phyloP scores from a whole-genome alignment of 92 coral and sea anemone species.

The Isaurus tuberculatus region DNA sequence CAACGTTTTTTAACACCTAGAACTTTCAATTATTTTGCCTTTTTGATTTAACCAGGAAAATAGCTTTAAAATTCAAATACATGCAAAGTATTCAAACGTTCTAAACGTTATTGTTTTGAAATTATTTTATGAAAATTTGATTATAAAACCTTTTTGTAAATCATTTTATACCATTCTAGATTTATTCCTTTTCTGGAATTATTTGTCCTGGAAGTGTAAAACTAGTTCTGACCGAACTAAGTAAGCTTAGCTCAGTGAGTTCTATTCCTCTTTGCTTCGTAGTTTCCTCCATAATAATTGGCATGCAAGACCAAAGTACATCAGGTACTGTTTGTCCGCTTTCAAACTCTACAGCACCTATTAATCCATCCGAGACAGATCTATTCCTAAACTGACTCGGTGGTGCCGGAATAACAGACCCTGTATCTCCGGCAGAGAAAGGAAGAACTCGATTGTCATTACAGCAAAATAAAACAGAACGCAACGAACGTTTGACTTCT shows the following conservation, averaged over 20 bases:
- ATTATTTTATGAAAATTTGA: not conserved
- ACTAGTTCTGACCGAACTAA: constrained; percentile 35
- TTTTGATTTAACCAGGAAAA: not conserved
- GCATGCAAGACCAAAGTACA: constrained; percentile 66
- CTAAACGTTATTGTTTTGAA: not conserved
- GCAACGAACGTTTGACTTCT: constrained; percentile 62
- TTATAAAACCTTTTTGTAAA: not conserved
- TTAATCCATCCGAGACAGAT: constrained; percentile 88
- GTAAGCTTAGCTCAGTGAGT: constrained; percentile 79
- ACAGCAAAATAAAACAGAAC: constrained; percentile 48
- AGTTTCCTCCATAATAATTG: constrained; percentile 68
- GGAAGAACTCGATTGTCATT: constrained; percentile 73
- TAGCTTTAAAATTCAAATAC: not conserved
- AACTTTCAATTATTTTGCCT: too few species aligned
- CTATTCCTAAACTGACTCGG: constrained; percentile 75
- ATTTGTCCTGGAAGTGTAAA: constrained; percentile 63
- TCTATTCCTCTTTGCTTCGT: constrained; percentile 54
- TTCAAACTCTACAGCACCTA: constrained; percentile 73
- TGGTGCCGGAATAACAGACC: constrained; percentile 70
- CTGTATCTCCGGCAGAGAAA: constrained; percentile 71
- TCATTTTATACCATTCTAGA: not conserved
- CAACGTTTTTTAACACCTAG: not conserved
- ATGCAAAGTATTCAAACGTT: not conserved
- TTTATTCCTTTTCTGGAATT: constrained; percentile 20
- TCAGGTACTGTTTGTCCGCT: constrained; percentile 66